Percentiles rank a stretch among this genome's conserved stretches.
These are phyloP conservation scores for Dolichotis patagonum DNA, from an alignment of 2,113 vertebrate genomes.

Conservation along the genomic window DNA sequence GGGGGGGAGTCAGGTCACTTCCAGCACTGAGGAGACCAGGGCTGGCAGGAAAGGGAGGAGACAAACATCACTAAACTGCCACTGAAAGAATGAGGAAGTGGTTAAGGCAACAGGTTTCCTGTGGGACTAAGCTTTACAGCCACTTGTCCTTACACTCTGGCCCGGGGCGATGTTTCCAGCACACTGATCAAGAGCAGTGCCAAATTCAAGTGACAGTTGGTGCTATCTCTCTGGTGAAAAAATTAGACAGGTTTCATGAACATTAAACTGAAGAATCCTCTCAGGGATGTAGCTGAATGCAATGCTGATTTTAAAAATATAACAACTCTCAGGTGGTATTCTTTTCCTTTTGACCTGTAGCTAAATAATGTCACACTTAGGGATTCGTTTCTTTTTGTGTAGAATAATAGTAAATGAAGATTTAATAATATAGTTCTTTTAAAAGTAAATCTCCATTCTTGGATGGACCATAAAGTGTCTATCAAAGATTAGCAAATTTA, in stretches of 20 bases:
- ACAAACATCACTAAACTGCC: neutral
- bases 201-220: neutral
- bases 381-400: neutral
- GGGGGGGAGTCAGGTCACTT: rapidly evolving
- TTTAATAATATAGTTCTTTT: neutral
- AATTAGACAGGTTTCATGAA: neutral
- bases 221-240: neutral
- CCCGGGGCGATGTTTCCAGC: neutral
- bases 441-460: neutral
- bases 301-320: neutral
- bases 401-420: conserved; percentile 17
- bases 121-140: neutral
- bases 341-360: neutral
- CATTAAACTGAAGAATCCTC: neutral
- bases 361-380: neutral
- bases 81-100: neutral
- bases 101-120: neutral
- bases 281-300: neutral
- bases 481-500: neutral
- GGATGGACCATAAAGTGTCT: neutral
- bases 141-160: neutral
- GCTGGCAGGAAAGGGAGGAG: neutral
- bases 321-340: neutral
- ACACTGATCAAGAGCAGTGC: no score
- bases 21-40: neutral